Percentiles rank a stretch among this genome's conserved stretches.
Evolutionary conservation across 2,113 vertebrate genomes (phyloP).

Genomic region (Melanocharis versteri): DNA sequence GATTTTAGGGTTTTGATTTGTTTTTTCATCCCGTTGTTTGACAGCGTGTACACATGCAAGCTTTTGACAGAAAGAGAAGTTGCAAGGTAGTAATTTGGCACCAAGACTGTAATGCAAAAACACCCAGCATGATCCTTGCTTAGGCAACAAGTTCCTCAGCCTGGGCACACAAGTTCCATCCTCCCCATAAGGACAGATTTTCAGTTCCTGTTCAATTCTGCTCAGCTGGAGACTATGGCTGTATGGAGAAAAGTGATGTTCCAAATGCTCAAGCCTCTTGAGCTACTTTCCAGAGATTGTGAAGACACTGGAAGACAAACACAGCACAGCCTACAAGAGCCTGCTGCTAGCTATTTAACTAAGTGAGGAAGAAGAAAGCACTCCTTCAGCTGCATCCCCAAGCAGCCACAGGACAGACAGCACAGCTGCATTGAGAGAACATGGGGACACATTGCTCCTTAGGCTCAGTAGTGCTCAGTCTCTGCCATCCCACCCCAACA

Average conservation of each 20-base stretch:
- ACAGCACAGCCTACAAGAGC: neutral
- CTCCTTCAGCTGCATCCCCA: neutral
- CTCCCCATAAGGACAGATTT: neutral
- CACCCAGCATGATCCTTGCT: neutral
- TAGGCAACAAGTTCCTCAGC: neutral
- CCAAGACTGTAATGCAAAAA: neutral
- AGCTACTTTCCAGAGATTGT: neutral
- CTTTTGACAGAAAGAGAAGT: neutral
- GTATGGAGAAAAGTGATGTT: neutral
- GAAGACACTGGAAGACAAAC: neutral
- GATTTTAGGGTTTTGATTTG: neutral
- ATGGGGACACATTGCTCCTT: accelerated
- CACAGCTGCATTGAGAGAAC: no score
- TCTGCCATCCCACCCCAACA: neutral
- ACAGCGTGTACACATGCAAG: neutral
- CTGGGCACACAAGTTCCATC: neutral
- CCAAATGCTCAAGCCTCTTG: neutral
- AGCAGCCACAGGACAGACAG: neutral
- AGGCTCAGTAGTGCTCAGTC: accelerated
- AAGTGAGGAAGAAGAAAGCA: neutral
- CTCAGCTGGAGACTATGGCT: neutral
- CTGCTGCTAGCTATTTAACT: neutral
- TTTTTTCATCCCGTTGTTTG: neutral
- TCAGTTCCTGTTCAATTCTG: neutral
- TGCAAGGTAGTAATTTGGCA: neutral